Conservation (phyloP, 2,888 invertebrate genomes). For the Eilema sororculum region DNA sequence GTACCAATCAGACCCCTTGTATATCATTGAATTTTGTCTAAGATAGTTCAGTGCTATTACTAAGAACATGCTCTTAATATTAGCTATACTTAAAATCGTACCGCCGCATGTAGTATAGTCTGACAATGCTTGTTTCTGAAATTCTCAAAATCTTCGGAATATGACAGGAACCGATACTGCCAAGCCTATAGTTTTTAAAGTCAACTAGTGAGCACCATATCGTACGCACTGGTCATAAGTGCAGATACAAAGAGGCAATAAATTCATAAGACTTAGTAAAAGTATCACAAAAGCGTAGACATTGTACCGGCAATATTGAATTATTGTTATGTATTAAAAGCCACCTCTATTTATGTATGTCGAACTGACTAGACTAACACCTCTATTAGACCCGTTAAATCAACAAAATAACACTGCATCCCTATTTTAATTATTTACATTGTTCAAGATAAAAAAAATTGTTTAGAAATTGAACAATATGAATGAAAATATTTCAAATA, state of each 20-base stretch:
- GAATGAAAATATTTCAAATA: conserved; percentile 44
- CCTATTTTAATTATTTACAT: not conserved
- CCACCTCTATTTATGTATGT: not conserved
- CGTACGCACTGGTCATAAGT: too few relatives aligned
- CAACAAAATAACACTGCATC: not conserved
- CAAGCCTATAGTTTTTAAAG: too few relatives aligned
- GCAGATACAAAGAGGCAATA: not conserved
- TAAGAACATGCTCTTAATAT: too few relatives aligned
- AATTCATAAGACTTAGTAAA: not conserved
- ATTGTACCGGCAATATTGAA: not conserved
- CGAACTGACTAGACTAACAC: too few relatives aligned
- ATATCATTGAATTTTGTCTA: too few relatives aligned
- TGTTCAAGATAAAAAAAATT: conserved; percentile 11
- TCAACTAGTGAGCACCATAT: not conserved
- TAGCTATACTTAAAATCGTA: too few relatives aligned
- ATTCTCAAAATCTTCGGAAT: too few relatives aligned
- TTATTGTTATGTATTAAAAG: too few relatives aligned
- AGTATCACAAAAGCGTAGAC: not conserved
- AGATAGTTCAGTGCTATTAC: not conserved
- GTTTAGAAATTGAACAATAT: conserved; percentile 23
- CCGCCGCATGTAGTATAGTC: too few relatives aligned
- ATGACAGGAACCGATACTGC: too few relatives aligned
- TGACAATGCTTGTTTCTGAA: too few relatives aligned
- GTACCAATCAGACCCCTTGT: too few relatives aligned
- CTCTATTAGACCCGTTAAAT: not conserved